These are phyloP conservation scores for Symphodus melops DNA, from an alignment of 2,113 vertebrate species.

Conservation along the genomic window DNA sequence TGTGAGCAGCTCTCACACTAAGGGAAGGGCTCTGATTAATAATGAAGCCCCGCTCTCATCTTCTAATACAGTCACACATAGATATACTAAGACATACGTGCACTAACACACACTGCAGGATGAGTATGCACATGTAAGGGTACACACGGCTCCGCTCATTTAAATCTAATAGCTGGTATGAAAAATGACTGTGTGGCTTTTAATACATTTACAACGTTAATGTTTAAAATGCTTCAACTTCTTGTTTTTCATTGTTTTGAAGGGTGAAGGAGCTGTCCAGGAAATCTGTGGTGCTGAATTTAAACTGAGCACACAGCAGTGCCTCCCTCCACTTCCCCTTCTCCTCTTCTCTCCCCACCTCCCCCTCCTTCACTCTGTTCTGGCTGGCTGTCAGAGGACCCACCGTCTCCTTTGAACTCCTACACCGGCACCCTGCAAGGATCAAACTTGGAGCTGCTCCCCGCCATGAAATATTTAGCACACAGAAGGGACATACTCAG, in stretches of 20 bases:
- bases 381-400: slow-evolving; percentile 72
- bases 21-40: slow-evolving; percentile 80
- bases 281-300: slow-evolving; percentile 73
- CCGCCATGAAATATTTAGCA: slow-evolving; percentile 81
- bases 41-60: slow-evolving; percentile 67
- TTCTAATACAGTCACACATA: slow-evolving; percentile 50
- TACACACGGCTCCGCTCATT: slow-evolving; percentile 12
- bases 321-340: slow-evolving; percentile 2
- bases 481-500: slow-evolving; percentile 75
- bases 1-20: slow-evolving; percentile 75
- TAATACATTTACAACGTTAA: too few relatives aligned
- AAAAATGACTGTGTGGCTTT: slow-evolving; percentile 8
- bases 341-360: slow-evolving; percentile 32
- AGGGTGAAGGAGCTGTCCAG: slow-evolving; percentile 71
- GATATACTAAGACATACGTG: slow-evolving; percentile 34
- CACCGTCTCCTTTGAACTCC: slow-evolving; percentile 78
- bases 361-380: slow-evolving; percentile 49
- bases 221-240: slow-evolving; percentile 17
- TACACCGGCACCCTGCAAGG: slow-evolving; percentile 74
- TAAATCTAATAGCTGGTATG: slow-evolving; percentile 21
- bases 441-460: slow-evolving; percentile 78
- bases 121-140: slow-evolving; percentile 33
- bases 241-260: slow-evolving; percentile 31
- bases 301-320: slow-evolving; percentile 40
- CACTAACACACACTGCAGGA: slow-evolving; percentile 40